Evolutionary conservation across 2,113 vertebrate genomes (phyloP).

Genomic region (Gila orcuttii): DNA sequence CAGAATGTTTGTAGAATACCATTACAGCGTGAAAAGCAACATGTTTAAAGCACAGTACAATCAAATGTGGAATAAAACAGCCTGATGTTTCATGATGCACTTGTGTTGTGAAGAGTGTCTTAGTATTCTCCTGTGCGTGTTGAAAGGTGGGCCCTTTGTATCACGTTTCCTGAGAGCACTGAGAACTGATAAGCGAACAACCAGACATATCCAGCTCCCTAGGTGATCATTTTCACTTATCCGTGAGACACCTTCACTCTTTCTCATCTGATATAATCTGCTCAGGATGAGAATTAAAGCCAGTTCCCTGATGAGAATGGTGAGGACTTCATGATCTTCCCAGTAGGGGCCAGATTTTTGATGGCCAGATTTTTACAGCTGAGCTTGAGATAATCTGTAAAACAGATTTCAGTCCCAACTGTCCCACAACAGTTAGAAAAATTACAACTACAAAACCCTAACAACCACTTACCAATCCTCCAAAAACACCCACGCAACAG

Average conservation of each 20-base stretch:
- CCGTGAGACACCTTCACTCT: slow-evolving; percentile 9
- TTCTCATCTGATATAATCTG: slow-evolving; percentile 50
- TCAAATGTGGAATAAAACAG: neutral
- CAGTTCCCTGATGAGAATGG: slow-evolving; percentile 60
- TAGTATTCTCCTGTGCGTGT: slow-evolving; percentile 14
- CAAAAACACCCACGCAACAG: neutral
- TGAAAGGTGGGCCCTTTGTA: slow-evolving; percentile 15
- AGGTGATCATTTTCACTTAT: slow-evolving; percentile 23
- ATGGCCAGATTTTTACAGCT: slow-evolving; percentile 53
- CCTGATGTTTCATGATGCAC: neutral
- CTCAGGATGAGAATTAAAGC: slow-evolving; percentile 51
- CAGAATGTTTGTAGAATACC: neutral
- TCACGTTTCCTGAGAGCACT: neutral
- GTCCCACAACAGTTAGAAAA: slow-evolving; percentile 23
- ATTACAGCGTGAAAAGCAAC: neutral
- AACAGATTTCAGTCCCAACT: slow-evolving; percentile 51
- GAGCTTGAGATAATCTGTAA: slow-evolving; percentile 51
- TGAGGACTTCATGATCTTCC: slow-evolving; percentile 49
- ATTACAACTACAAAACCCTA: neutral
- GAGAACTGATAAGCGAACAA: slow-evolving; percentile 25
- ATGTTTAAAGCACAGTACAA: neutral
- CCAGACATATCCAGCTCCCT: neutral
- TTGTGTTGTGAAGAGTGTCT: slow-evolving; percentile 11
- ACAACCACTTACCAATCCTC: neutral
- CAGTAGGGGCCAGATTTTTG: slow-evolving; percentile 62